Conservation (phyloP, 2,113 vertebrate genomes). For the Malurus elegans region DNA sequence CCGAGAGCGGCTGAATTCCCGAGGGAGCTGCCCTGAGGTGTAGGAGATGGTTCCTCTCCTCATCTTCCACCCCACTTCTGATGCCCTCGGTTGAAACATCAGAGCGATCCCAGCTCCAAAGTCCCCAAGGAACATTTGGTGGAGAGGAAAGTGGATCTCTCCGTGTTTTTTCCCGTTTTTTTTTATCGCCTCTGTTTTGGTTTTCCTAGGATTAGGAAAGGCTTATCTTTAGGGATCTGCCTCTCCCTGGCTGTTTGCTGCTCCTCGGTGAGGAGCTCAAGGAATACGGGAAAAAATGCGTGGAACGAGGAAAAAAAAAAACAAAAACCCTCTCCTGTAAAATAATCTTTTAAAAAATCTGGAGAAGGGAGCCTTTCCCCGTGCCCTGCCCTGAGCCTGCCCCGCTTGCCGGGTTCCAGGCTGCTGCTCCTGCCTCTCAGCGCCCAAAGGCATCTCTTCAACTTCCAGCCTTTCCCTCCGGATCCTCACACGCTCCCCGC, state of each 20-base stretch:
- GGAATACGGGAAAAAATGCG: neutral
- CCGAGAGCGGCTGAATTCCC: neutral
- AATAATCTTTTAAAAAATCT: fast-evolving
- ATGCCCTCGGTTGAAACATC: neutral
- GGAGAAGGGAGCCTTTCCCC: neutral
- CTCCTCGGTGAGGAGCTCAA: fast-evolving
- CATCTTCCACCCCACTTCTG: neutral
- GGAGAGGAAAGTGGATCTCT: neutral
- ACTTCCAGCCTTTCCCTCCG: neutral
- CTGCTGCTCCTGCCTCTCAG: neutral
- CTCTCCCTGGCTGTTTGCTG: neutral
- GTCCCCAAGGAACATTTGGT: fast-evolving
- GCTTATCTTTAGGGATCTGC: neutral
- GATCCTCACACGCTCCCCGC: neutral
- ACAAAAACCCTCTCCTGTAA: neutral
- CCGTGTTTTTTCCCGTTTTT: neutral
- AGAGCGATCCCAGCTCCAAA: neutral
- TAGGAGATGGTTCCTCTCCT: neutral
- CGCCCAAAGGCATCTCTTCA: neutral
- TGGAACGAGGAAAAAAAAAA: neutral
- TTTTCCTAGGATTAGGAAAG: neutral
- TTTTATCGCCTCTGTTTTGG: neutral
- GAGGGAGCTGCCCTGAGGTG: fast-evolving
- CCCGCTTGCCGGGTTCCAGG: neutral
- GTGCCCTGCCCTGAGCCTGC: neutral